Base-by-base conservation (phyloP, 2,888 invertebrate species). In the Diaperis boleti region DNA sequence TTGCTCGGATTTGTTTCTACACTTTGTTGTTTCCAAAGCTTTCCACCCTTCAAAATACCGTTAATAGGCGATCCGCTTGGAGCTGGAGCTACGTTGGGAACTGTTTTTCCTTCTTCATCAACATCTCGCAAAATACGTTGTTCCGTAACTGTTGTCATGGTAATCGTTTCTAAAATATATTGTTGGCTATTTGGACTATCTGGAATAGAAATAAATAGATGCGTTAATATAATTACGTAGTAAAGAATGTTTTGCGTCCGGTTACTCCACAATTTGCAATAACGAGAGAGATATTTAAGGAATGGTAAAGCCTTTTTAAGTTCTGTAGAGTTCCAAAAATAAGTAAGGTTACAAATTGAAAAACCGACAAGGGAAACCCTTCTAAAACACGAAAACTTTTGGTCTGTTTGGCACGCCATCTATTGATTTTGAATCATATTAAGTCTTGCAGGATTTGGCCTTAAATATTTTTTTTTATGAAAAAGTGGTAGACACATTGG, bases 41-140 rank as follows among this genome's bases (percentile, higher is more conserved):
- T 85, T 5, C 92, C 92, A 8, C 92, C 91, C 78, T 92, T 92
- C 2, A 92, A 82, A 62, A 92, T 92, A 18, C 92, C 92, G 42
- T 88, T 89, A 22, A 89, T 83, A 1, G 89, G 87, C 0, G 88
- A 88, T 61, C 80, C 84, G 59, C 86, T 86, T n/a, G 64, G 37
- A 29, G 73, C 86, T n/a, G 64, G 37, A 29, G 73, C 71, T 33
- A 64, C 69, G 18, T 60, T 59, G 10, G 62, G 17, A 52, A 31
- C 68, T 37, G 70, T 60, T 62, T 41, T 64, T 33, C 56, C 4
- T 35, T 70, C 70, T 10, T 69, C 71, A 29, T 67, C 62, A 0
- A 83, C 81, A 69, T 85, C 85, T 3, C 84, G 82, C 3, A 87
- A 84, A 66, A 87, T 85, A 59, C 88, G 84, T 63, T 87, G 84